Conservation (phyloP, 2,888 invertebrate species). For the Mythimna loreyi region DNA sequence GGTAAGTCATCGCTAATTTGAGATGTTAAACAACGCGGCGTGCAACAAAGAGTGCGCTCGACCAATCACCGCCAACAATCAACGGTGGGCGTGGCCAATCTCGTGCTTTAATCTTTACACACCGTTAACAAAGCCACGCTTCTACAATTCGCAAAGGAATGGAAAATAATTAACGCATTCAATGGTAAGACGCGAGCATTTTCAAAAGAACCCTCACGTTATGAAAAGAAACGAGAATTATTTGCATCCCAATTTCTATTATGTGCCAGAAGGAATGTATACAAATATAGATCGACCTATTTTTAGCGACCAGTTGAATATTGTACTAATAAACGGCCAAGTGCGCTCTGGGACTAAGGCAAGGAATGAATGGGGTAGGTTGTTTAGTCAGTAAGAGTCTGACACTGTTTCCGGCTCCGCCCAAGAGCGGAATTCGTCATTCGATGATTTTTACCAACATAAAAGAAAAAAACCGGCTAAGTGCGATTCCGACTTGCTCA, state of each 20-base stretch:
- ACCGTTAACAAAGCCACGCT: constrained; percentile 80
- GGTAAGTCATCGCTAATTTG: constrained; percentile 78
- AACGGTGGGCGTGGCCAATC: constrained; percentile 83
- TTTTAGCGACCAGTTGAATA: not conserved
- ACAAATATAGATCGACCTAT: not conserved
- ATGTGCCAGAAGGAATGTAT: constrained; percentile 3
- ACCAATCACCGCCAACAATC: constrained; percentile 83
- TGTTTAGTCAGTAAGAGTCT: too few relatives aligned
- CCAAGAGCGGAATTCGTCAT: too few relatives aligned
- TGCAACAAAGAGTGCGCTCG: constrained; percentile 81
- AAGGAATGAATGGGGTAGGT: too few relatives aligned
- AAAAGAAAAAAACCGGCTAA: too few relatives aligned
- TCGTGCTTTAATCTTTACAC: constrained; percentile 79
- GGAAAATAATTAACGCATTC: constrained; percentile 83
- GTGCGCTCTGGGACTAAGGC: too few relatives aligned
- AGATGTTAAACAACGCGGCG: constrained; percentile 83
- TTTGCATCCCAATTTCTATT: constrained; percentile 38
- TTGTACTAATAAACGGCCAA: too few relatives aligned
- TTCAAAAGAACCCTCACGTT: constrained; percentile 64
- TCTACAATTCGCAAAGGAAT: constrained; percentile 81
- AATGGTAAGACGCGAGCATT: constrained; percentile 67
- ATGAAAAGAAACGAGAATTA: constrained; percentile 65
- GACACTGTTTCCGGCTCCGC: too few relatives aligned
- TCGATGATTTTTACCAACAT: too few relatives aligned
- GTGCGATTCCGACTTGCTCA: too few relatives aligned